These are phyloP conservation scores for Melanotaenia boesemani DNA, from an alignment of 2,797 vertebrate species.

Conservation along the genomic window DNA sequence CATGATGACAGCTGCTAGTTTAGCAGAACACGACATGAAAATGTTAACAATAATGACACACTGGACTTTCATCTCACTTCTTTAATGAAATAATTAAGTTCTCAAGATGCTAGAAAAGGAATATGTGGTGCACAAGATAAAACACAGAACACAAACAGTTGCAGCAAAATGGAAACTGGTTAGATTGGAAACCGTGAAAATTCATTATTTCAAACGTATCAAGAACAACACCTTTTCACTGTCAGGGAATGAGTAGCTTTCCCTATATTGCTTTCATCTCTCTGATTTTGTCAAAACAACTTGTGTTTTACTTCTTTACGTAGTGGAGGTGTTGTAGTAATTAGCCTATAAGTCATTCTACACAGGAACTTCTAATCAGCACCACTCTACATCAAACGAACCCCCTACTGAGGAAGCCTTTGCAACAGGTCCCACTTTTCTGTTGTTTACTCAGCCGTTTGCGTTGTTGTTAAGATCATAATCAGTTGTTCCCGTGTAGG, in stretches of 20 bases:
- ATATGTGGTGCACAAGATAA: too few relatives aligned
- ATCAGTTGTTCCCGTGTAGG: constrained; percentile 30
- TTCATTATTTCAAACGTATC: too few relatives aligned
- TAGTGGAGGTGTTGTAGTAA: constrained; percentile 47
- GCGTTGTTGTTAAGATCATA: constrained; percentile 16
- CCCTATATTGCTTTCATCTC: background rate
- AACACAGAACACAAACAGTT: too few relatives aligned
- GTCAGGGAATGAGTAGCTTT: background rate
- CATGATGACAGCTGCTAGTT: too few relatives aligned
- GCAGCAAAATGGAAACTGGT: too few relatives aligned
- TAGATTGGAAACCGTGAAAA: too few relatives aligned
- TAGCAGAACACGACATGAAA: too few relatives aligned
- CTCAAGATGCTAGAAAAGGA: too few relatives aligned
- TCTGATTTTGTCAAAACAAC: constrained; percentile 42
- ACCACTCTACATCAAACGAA: constrained; percentile 35
- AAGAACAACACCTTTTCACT: background rate
- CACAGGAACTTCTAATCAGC: constrained; percentile 54
- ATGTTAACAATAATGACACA: too few relatives aligned
- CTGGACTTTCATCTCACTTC: too few relatives aligned
- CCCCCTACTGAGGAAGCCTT: constrained; percentile 37
- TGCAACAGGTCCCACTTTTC: constrained; percentile 28
- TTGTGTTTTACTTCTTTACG: constrained; percentile 23
- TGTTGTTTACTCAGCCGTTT: constrained; percentile 46
- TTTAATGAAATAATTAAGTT: too few relatives aligned
- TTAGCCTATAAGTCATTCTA: constrained; percentile 47